Evolutionary conservation across 2,888 invertebrate species (phyloP).

Genomic region (Trissoscelio sp.): DNA sequence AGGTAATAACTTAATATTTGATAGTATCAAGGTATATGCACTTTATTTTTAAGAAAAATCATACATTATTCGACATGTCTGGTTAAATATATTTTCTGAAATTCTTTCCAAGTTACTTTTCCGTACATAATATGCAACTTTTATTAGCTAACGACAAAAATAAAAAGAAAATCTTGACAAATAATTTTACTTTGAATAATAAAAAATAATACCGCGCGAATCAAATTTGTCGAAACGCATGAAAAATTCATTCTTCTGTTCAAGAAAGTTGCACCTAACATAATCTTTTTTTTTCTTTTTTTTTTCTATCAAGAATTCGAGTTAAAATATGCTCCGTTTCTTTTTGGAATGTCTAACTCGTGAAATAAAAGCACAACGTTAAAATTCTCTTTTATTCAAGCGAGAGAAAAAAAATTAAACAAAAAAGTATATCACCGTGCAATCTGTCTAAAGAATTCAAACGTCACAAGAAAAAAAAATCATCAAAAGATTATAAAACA

Average conservation of each 20-base stretch:
- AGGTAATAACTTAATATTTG: no score
- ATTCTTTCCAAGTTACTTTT: no score
- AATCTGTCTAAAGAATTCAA: slow-evolving; percentile 3
- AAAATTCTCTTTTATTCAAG: slow-evolving; percentile 8
- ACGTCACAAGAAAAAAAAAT: not conserved
- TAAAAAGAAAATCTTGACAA: not conserved
- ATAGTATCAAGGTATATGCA: no score
- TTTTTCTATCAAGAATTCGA: not conserved
- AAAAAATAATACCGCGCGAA: not conserved
- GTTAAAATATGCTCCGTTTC: slow-evolving; percentile 17
- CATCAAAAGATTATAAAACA: not conserved
- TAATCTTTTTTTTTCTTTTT: not conserved
- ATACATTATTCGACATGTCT: no score
- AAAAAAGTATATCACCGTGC: not conserved
- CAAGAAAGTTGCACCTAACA: not conserved
- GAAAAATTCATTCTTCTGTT: not conserved
- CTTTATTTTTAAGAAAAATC: no score
- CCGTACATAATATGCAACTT: no score
- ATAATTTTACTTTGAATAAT: not conserved
- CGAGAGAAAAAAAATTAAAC: not conserved
- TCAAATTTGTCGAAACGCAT: not conserved
- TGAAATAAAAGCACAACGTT: not conserved
- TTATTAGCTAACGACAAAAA: no score
- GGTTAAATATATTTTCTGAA: no score
- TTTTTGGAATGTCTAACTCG: slow-evolving; percentile 9